Conservation (phyloP, 1,140 invertebrate species). For the Cyclargus thomasi region DNA sequence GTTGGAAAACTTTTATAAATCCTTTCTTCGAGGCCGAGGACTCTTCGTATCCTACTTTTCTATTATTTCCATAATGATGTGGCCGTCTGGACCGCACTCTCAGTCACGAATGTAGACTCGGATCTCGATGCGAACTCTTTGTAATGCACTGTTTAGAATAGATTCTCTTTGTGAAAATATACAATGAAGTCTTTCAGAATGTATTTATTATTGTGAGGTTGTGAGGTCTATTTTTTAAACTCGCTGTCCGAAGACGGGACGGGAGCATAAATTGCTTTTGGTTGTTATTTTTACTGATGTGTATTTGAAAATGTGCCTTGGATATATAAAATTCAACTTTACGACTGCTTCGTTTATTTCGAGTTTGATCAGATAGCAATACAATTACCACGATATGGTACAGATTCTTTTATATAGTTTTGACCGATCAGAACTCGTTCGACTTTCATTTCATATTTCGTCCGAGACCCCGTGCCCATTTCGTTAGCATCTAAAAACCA, state of each 20-base stretch:
- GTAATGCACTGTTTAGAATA: conserved; percentile 10
- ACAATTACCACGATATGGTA: too few relatives aligned
- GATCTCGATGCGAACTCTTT: not conserved
- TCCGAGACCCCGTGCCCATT: too few relatives aligned
- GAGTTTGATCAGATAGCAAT: too few relatives aligned
- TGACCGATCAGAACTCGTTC: too few relatives aligned
- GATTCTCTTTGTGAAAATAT: conserved; percentile 9
- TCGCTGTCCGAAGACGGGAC: not conserved
- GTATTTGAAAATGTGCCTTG: not conserved
- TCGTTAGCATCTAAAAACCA: too few relatives aligned
- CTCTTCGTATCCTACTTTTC: not conserved
- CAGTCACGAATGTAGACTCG: not conserved
- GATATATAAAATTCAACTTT: too few relatives aligned
- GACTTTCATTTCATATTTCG: too few relatives aligned
- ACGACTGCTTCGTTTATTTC: too few relatives aligned
- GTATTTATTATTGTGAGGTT: not conserved
- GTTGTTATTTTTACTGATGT: not conserved
- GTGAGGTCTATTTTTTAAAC: not conserved
- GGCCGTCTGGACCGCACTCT: not conserved
- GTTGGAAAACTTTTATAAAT: conserved; percentile 3
- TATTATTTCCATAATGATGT: conserved; percentile 6
- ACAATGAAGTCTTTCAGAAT: not conserved
- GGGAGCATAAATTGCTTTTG: not conserved
- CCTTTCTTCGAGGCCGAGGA: not conserved
- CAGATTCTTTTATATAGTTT: too few relatives aligned